Evolutionary conservation across 2,113 vertebrate species (phyloP), one percentile per base, ranked within the genome.

Genomic region (Chaetura pelagica): DNA sequence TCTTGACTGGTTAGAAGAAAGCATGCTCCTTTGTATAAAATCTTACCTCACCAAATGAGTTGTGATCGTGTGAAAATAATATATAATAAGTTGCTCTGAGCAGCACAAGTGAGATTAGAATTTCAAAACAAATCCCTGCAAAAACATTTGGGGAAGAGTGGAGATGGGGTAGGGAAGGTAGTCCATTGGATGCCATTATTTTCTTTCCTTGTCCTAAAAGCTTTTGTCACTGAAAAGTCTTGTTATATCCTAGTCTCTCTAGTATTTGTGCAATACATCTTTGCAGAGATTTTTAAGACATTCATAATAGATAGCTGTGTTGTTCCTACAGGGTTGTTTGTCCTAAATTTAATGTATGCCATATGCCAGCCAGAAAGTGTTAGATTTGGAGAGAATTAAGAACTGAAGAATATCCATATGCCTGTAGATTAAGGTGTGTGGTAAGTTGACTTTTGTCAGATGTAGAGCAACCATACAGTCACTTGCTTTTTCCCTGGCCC

Each of bases 331-430:
- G 4, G 38, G 17, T 48, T 83, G 10, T n/a, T 19, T 62, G 23
- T 13, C 9, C 32, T 80, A 58, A 58, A 44, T 64, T 22, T 74
- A 3, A 15, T 75, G 3, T 38, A 15, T 48, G 42, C 6, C 17
- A 4, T 55, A 49, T 54, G 30, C 22, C n/a, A 66, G 9, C 6
- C 26, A 51, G 22, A n/a, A 48, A 6, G 2, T 62, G 2, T 62
- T 82, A 51, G 32, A 78, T 85, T 32, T 68, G 34, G 22, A 48
- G 10, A 73, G 12, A 64, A 63, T 55, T 32, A 42, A 40, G 19
- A n/a, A 61, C 15, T 63, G 23, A 64, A 27, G 16, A 52, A 15
- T 24, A 46, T 72, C 24, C 0, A 0, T 66, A 11, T 62, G 23
- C 8, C n/a, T 12, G 3, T n/a, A 74, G 29, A 40, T 26, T 74